Percentiles rank a stretch among this genome's conserved stretches.
These are phyloP conservation scores for Acrossocheilus fasciatus DNA, from an alignment of 2,797 vertebrate genomes.

Conservation along the genomic window DNA sequence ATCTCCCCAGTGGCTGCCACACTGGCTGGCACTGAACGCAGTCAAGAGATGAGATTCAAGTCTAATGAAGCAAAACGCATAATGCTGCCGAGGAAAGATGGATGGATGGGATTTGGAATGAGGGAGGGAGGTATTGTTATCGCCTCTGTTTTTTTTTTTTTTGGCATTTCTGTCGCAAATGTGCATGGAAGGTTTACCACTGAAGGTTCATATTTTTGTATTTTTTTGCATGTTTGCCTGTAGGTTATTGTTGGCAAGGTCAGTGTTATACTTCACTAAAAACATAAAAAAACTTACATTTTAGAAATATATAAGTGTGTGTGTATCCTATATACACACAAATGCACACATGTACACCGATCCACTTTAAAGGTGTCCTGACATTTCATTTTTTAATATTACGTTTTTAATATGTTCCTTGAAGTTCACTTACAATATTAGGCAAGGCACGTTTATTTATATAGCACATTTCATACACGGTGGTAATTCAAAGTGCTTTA, in stretches of 20 bases:
- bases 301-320: too few relatives aligned
- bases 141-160: conserved; percentile 4
- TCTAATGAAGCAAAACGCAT: conserved; percentile 41
- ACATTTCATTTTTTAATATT: too few relatives aligned
- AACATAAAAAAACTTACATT: neutral
- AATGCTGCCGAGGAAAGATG: conserved; percentile 17
- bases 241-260: neutral
- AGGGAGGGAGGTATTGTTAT: conserved; percentile 12
- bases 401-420: too few relatives aligned
- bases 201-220: conserved; percentile 69
- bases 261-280: neutral
- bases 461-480: too few relatives aligned
- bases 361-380: too few relatives aligned
- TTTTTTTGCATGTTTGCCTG: neutral
- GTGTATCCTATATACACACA: neutral
- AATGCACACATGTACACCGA: too few relatives aligned
- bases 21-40: conserved; percentile 19
- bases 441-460: too few relatives aligned
- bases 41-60: conserved; percentile 60
- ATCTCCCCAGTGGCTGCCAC: conserved; percentile 13
- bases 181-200: conserved; percentile 34
- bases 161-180: neutral
- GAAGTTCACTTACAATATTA: neutral
- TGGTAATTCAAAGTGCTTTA: too few relatives aligned
- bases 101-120: neutral